Evolutionary conservation across 1,140 invertebrate species (phyloP), one percentile per base, ranked within the genome.

Genomic region (Drosophila takahashii): DNA sequence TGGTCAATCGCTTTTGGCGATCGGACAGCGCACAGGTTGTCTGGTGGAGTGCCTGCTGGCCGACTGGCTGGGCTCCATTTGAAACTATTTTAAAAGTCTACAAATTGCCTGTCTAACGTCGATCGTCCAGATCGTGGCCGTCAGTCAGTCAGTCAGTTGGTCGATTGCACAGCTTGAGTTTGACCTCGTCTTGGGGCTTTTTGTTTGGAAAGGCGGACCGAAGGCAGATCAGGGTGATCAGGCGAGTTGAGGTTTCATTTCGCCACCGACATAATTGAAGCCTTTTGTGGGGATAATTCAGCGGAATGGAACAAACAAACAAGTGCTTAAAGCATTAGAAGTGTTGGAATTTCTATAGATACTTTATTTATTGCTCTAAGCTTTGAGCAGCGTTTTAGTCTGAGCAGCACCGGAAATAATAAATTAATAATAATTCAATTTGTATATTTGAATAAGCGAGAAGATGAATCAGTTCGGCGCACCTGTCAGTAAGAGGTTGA

Each of bases 51-150:
- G 57, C 61, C 64, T 80, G 65, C 50, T 69, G 70, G 34, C 37
- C 16, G 44, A 22, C 44, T 70, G 56, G 22, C 62, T 72, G 48
- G 45, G 59, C 60, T 72, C 64, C 72, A 80, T 84, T 84, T 86
- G 78, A 77, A 85, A 74, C 56, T 61, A 79, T 89, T 89, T 87
- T 79, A 83, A 89, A 86, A 89, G 84, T 83, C 84, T 84, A 87
- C 84, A 87, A 87, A 89, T 89, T 87, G 79, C 83, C 83, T 87
- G 83, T 86, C 83, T 77, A 81, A 72, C 61, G 65, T 71, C 69
- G 54, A 59, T 39, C 58, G 50, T 57, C 54, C 56, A 44, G 72
- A 64, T 61, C 44, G 56, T 50, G 64, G 37, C 72, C 26, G 58
- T 76, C 73, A 58, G 73, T 66, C 73, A 60, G 79, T 76, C 80